phyloP scores from a whole-genome alignment of 2,113 vertebrate species.

The Montifringilla adamsi region DNA sequence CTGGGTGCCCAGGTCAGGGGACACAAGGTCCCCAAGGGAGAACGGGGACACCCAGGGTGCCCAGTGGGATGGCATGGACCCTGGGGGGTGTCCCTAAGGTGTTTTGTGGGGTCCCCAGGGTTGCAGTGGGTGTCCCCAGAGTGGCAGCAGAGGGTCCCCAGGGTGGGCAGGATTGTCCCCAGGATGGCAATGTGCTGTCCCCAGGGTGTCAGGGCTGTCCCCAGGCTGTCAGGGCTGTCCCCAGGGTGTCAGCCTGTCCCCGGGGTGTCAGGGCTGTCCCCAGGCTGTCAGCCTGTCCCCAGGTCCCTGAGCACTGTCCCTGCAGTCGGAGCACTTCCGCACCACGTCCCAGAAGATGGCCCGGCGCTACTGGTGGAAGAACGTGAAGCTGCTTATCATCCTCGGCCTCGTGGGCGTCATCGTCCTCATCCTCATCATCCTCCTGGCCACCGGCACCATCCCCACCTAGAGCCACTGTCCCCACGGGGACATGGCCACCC shows the following conservation, averaged over 20 bases:
- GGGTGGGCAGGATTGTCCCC: too few relatives aligned
- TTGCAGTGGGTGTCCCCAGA: too few relatives aligned
- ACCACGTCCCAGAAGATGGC: constrained; percentile 91
- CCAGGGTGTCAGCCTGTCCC: too few relatives aligned
- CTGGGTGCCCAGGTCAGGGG: too few relatives aligned
- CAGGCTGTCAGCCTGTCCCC: not conserved
- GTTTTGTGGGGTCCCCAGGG: too few relatives aligned
- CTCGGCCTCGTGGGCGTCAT: constrained; percentile 82
- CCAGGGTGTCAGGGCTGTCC: not conserved
- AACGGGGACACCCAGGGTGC: too few relatives aligned
- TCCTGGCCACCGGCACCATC: constrained; percentile 84
- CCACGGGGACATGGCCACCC: not conserved
- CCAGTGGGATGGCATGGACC: too few relatives aligned
- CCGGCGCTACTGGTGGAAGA: constrained; percentile 93
- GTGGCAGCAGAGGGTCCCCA: too few relatives aligned
- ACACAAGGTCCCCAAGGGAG: too few relatives aligned
- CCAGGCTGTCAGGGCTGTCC: too few relatives aligned
- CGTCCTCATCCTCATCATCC: constrained; percentile 84
- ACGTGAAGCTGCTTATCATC: constrained; percentile 84
- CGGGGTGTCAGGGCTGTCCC: not conserved
- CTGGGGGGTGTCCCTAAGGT: too few relatives aligned
- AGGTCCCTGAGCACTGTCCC: accelerated
- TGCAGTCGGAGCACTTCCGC: constrained; percentile 91
- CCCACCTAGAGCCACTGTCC: constrained; percentile 52
- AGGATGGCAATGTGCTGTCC: too few relatives aligned